These are phyloP conservation scores for Exocentrus adspersus DNA, from an alignment of 2,888 invertebrate species.

Conservation along the genomic window DNA sequence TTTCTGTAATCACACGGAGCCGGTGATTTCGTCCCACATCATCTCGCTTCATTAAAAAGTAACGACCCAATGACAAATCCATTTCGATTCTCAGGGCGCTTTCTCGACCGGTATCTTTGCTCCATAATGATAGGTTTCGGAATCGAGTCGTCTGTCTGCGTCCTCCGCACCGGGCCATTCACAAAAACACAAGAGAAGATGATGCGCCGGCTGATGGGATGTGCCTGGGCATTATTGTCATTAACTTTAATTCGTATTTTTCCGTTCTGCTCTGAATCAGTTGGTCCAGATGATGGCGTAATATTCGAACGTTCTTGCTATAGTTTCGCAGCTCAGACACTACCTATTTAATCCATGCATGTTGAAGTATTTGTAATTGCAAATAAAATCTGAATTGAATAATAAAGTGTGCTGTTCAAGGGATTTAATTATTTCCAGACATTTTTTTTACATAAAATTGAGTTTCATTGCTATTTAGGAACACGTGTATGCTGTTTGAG, in stretches of 20 bases:
- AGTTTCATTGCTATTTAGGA: no score
- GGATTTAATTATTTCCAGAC: no score
- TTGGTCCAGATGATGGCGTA: background rate
- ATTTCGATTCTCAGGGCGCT: constrained; percentile 53
- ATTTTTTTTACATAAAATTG: no score
- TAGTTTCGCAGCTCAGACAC: background rate
- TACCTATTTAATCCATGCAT: no score
- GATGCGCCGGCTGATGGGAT: constrained; percentile 35
- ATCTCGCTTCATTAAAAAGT: constrained; percentile 43
- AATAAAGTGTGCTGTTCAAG: no score
- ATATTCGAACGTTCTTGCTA: background rate
- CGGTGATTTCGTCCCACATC: constrained; percentile 16
- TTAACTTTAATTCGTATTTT: constrained; percentile 49
- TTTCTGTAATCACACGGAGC: constrained; percentile 15
- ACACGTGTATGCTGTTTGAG: no score
- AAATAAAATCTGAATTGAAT: no score
- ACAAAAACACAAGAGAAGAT: constrained; percentile 50
- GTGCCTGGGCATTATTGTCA: constrained; percentile 54
- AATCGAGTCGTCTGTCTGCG: constrained; percentile 47
- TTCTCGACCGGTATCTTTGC: constrained; percentile 50
- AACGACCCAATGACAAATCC: constrained; percentile 52
- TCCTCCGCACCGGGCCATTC: constrained; percentile 50
- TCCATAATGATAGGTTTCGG: constrained; percentile 57
- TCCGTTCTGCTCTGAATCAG: constrained; percentile 36
- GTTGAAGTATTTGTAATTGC: no score